Evolutionary conservation across 2,888 invertebrate species (phyloP).

Genomic region (Macrophya alboannulata): DNA sequence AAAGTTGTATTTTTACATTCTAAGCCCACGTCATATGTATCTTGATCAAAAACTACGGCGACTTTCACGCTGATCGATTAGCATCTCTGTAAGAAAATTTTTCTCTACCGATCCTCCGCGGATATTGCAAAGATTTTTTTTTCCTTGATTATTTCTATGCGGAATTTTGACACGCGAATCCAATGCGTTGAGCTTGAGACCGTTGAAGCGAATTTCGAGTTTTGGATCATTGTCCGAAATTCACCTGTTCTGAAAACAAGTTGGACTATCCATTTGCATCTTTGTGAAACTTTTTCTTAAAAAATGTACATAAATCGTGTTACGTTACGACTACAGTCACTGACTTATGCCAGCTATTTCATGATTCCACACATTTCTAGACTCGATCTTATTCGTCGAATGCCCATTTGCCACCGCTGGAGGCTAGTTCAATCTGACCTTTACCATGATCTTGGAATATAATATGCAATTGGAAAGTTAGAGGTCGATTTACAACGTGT

Average conservation of each 20-base stretch:
- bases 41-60: constrained; percentile 8
- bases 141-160: not conserved
- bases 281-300: not conserved
- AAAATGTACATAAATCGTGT: not conserved
- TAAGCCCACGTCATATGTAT: not conserved
- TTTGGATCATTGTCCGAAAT: not conserved
- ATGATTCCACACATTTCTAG: not conserved
- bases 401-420: not conserved
- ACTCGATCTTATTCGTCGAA: not conserved
- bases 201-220: not conserved
- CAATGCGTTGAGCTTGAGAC: not conserved
- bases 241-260: not conserved
- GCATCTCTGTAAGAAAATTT: constrained; percentile 21
- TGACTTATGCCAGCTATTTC: not conserved
- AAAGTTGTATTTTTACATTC: not conserved
- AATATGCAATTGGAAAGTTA: constrained; percentile 25
- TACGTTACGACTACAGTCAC: not conserved
- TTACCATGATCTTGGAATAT: constrained; percentile 39
- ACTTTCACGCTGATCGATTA: constrained; percentile 35
- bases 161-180: too few relatives aligned
- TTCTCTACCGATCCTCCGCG: not conserved
- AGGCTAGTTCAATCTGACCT: not conserved
- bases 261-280: not conserved
- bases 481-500: not conserved
- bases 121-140: not conserved